Evolutionary conservation across 2,113 vertebrate genomes (phyloP).

Genomic region (Phoxinus phoxinus): DNA sequence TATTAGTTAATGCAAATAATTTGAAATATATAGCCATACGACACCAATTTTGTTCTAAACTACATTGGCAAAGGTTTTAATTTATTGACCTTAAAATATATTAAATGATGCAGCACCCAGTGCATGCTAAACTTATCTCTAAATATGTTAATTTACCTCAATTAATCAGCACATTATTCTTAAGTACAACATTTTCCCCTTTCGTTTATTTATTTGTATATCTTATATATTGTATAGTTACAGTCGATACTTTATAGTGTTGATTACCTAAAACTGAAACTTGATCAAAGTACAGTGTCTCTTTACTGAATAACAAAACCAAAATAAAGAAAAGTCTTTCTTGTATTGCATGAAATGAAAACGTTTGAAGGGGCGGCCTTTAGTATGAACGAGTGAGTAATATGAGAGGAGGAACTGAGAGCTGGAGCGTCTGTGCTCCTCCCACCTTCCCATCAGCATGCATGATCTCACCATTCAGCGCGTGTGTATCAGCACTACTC

Average conservation of each 20-base stretch:
- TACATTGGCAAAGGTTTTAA: not conserved
- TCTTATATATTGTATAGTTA: not conserved
- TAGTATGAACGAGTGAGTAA: constrained; percentile 18
- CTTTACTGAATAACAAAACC: not conserved
- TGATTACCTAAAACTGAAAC: not conserved
- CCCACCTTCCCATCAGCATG: constrained; percentile 55
- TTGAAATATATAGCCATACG: not conserved
- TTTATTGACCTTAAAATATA: not conserved
- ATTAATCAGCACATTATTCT: not conserved
- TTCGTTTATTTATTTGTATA: not conserved
- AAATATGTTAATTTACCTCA: not conserved
- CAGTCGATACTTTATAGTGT: not conserved
- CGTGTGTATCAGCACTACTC: constrained; percentile 39
- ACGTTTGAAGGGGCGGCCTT: constrained; percentile 31
- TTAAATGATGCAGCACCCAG: too few relatives aligned
- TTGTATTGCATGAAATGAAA: constrained; percentile 28
- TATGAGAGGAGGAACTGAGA: constrained; percentile 48
- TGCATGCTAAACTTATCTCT: not conserved
- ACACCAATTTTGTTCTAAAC: not conserved
- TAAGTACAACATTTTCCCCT: not conserved
- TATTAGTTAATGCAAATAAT: too few relatives aligned
- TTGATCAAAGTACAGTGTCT: not conserved
- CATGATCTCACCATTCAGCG: constrained; percentile 67
- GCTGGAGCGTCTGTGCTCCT: constrained; percentile 50
- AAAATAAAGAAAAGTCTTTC: not conserved